Evolutionary conservation across 2,797 vertebrate genomes (phyloP).

Genomic region (Periparus ater): DNA sequence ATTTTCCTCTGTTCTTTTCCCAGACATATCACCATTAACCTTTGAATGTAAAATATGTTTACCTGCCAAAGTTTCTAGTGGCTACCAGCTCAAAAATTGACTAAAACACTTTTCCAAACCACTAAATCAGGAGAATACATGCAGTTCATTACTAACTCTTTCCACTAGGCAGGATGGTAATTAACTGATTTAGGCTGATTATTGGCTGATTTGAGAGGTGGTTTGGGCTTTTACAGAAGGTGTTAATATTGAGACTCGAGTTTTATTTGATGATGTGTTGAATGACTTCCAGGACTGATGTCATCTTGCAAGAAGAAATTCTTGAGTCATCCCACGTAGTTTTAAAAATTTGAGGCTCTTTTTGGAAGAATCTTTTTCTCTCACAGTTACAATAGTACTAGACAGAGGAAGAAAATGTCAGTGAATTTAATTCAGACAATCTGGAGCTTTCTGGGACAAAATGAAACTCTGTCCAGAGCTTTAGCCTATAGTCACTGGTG

Average conservation of each 20-base stretch:
- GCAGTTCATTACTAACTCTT: background rate
- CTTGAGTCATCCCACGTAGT: background rate
- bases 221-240: background rate
- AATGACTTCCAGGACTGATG: background rate
- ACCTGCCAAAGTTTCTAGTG: background rate
- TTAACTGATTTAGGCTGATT: background rate
- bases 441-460: background rate
- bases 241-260: fast-evolving
- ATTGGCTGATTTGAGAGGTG: background rate
- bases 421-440: background rate
- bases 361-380: background rate
- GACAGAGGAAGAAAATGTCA: background rate
- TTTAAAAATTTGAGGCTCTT: background rate
- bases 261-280: background rate
- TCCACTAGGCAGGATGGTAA: background rate
- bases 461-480: background rate
- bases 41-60: background rate
- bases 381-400: background rate
- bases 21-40: background rate
- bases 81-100: background rate
- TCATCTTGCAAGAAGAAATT: background rate
- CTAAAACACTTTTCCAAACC: background rate
- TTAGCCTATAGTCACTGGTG: background rate
- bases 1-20: background rate
- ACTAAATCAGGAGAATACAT: background rate